These are phyloP conservation scores for Otus sunia DNA, from an alignment of 2,113 vertebrate genomes.

Conservation along the genomic window DNA sequence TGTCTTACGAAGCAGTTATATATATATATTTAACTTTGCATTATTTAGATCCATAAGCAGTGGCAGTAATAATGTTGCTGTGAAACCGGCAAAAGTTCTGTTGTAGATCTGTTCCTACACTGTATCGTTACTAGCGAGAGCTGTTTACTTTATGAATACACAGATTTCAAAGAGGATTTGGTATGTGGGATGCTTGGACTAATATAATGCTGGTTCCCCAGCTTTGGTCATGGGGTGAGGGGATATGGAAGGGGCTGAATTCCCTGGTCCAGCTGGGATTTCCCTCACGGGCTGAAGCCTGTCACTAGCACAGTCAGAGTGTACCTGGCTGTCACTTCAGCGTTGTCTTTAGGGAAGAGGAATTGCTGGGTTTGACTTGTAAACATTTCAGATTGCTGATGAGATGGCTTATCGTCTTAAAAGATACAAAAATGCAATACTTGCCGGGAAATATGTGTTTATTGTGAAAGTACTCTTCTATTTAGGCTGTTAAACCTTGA, in stretches of 20 bases:
- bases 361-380: not conserved
- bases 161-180: not conserved
- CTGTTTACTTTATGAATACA: no score
- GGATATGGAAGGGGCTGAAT: not conserved
- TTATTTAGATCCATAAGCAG: not conserved
- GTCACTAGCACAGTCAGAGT: not conserved
- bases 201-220: not conserved
- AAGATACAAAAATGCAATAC: rapidly evolving
- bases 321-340: not conserved
- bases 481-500: not conserved
- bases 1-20: not conserved
- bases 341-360: not conserved
- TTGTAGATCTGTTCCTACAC: not conserved
- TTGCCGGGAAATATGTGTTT: rapidly evolving
- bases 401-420: not conserved
- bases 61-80: not conserved
- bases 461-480: no score
- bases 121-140: not conserved
- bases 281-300: not conserved
- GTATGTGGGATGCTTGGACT: not conserved
- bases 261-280: not conserved
- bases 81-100: not conserved
- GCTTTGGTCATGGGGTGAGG: not conserved
- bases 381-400: not conserved
- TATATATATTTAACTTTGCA: not conserved